Evolutionary conservation across 2,113 vertebrate genomes (phyloP).

Genomic region (Anoplopoma fimbria): DNA sequence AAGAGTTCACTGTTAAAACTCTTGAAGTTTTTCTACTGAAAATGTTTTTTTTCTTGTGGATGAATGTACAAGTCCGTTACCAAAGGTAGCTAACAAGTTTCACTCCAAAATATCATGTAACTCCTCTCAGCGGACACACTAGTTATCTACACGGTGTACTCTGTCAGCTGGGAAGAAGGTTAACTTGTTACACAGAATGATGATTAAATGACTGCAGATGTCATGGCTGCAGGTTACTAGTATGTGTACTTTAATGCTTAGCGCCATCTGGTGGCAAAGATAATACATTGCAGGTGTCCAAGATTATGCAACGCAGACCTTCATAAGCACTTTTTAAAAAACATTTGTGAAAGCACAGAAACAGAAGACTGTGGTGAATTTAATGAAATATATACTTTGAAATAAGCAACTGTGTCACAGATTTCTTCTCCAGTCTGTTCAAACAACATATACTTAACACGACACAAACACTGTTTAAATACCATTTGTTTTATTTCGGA

Average conservation of each 20-base stretch:
- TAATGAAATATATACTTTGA: slow-evolving; percentile 55
- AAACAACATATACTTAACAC: not conserved
- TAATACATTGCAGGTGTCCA: slow-evolving; percentile 36
- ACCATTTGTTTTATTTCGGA: slow-evolving; percentile 73
- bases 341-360: slow-evolving; percentile 34
- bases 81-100: slow-evolving; percentile 68
- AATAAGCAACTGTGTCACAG: slow-evolving; percentile 35
- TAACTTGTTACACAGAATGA: not conserved
- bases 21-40: slow-evolving; percentile 58
- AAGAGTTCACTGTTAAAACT: slow-evolving; percentile 70
- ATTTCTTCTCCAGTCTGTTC: not conserved
- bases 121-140: slow-evolving; percentile 34
- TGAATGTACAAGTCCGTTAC: slow-evolving; percentile 73
- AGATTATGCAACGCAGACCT: not conserved
- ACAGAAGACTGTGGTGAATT: slow-evolving; percentile 1
- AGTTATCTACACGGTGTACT: slow-evolving; percentile 10
- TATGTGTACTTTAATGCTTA: slow-evolving; percentile 27
- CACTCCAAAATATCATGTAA: slow-evolving; percentile 29
- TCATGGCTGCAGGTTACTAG: not conserved
- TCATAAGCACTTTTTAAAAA: slow-evolving; percentile 46
- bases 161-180: not conserved
- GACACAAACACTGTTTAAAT: slow-evolving; percentile 24
- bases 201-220: slow-evolving; percentile 6
- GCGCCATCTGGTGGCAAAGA: slow-evolving; percentile 61
- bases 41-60: slow-evolving; percentile 33